A percentile compares a stretch with the other conserved stretches of the same genome.
These are phyloP conservation scores for Microcebus ravelobensis DNA, from an alignment of 2,113 vertebrate genomes.

Conservation along the genomic window DNA sequence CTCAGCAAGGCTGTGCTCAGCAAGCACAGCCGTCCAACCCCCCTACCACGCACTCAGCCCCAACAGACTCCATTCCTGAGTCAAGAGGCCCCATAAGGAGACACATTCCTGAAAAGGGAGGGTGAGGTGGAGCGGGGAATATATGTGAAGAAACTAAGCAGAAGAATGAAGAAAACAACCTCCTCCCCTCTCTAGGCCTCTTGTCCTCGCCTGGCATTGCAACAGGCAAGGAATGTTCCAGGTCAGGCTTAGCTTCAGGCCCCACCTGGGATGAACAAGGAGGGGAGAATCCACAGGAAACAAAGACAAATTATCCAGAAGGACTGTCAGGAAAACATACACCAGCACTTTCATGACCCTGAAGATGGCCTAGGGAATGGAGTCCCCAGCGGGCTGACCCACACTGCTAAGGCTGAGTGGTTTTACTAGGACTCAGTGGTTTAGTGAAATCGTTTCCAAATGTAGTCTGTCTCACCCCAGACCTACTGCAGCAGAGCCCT, in stretches of 20 bases:
- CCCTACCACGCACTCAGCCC: background rate
- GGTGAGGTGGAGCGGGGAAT: background rate
- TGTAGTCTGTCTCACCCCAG: background rate
- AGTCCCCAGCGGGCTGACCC: background rate
- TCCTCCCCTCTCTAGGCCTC: background rate
- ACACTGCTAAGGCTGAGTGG: background rate
- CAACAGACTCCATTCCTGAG: constrained; percentile 21
- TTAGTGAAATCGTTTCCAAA: background rate
- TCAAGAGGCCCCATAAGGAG: background rate
- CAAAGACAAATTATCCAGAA: background rate
- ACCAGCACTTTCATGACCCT: background rate
- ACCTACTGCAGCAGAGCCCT: background rate
- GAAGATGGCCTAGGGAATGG: background rate
- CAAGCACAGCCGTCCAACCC: background rate
- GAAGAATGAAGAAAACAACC: background rate
- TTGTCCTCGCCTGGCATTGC: background rate
- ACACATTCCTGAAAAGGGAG: background rate
- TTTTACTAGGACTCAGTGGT: background rate
- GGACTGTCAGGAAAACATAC: background rate
- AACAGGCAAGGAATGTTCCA: background rate
- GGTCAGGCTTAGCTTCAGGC: background rate
- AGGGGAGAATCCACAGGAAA: background rate
- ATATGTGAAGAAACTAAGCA: no score
- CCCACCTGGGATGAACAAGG: background rate
- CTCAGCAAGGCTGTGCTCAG: background rate